Percentiles rank a stretch among this genome's conserved stretches.
These are phyloP conservation scores for Tolypeutes matacus DNA, from an alignment of 2,797 vertebrate genomes.

Conservation along the genomic window DNA sequence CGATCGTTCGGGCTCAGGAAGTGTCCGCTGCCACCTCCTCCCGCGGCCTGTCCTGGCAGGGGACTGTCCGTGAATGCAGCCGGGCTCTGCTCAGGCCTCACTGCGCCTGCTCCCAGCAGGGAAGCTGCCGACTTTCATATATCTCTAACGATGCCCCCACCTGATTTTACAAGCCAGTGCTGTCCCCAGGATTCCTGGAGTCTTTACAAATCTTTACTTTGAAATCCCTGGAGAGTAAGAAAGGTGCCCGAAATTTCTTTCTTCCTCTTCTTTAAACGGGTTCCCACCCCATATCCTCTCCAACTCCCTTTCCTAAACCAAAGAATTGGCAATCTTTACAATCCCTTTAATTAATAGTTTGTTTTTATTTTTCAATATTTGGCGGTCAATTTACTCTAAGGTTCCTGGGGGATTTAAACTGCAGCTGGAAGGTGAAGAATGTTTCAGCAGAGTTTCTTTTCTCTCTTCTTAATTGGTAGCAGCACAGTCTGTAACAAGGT, in stretches of 20 bases:
- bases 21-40: neutral
- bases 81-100: slow-evolving; percentile 72
- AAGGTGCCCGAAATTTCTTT: slow-evolving; percentile 65
- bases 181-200: slow-evolving; percentile 81
- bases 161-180: slow-evolving; percentile 85
- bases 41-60: slow-evolving; percentile 64
- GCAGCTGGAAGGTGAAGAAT: neutral
- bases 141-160: slow-evolving; percentile 86
- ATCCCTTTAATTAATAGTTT: slow-evolving; percentile 74
- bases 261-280: slow-evolving; percentile 74
- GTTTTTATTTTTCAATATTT: slow-evolving; percentile 82
- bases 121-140: slow-evolving; percentile 81
- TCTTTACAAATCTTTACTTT: slow-evolving; percentile 86
- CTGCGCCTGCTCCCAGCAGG: slow-evolving; percentile 82
- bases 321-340: slow-evolving; percentile 52
- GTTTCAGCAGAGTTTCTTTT: slow-evolving; percentile 42
- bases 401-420: slow-evolving; percentile 67
- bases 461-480: slow-evolving; percentile 73
- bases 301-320: neutral
- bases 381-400: slow-evolving; percentile 69
- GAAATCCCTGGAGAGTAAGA: slow-evolving; percentile 82
- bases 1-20: slow-evolving; percentile 40
- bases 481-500: slow-evolving; percentile 66
- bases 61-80: slow-evolving; percentile 67
- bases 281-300: slow-evolving; percentile 8